These are phyloP conservation scores for Leucophora obtusa DNA, from an alignment of 2,888 invertebrate species.

Conservation along the genomic window DNA sequence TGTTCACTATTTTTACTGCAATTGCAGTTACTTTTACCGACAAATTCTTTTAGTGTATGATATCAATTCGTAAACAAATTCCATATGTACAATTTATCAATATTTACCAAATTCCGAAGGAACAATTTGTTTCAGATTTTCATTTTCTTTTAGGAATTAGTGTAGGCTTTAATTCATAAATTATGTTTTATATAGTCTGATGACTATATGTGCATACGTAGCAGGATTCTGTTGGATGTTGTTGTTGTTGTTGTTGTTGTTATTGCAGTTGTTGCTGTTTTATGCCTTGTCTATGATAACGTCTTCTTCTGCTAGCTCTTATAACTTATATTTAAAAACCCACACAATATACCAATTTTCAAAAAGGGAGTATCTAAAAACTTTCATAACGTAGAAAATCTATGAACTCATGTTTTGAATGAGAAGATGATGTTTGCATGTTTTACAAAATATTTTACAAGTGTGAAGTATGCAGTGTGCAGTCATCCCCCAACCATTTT, in stretches of 20 bases:
- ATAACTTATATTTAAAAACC: conserved; percentile 30
- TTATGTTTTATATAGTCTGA: conserved; percentile 25
- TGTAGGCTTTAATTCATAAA: conserved; percentile 46
- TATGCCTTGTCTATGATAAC: conserved; percentile 34
- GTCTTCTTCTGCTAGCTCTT: conserved; percentile 11
- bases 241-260: conserved; percentile 1
- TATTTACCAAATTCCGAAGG: too few species aligned
- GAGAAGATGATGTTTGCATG: conserved; percentile 19
- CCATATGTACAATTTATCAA: too few species aligned
- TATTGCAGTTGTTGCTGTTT: neutral
- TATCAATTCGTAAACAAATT: too few species aligned
- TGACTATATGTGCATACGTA: conserved; percentile 8
- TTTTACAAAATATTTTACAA: conserved; percentile 1
- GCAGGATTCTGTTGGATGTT: neutral
- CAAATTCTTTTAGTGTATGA: too few species aligned
- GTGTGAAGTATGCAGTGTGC: conserved; percentile 13
- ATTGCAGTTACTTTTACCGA: too few species aligned
- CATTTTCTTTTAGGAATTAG: conserved; percentile 15
- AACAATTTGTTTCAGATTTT: neutral
- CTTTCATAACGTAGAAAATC: conserved; percentile 29
- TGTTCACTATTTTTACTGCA: too few species aligned
- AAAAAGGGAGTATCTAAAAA: conserved; percentile 16
- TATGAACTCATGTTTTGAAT: conserved; percentile 30
- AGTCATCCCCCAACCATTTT: neutral
- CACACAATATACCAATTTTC: neutral